Conservation (phyloP, 1,140 invertebrate species). For the Samia ricini region DNA sequence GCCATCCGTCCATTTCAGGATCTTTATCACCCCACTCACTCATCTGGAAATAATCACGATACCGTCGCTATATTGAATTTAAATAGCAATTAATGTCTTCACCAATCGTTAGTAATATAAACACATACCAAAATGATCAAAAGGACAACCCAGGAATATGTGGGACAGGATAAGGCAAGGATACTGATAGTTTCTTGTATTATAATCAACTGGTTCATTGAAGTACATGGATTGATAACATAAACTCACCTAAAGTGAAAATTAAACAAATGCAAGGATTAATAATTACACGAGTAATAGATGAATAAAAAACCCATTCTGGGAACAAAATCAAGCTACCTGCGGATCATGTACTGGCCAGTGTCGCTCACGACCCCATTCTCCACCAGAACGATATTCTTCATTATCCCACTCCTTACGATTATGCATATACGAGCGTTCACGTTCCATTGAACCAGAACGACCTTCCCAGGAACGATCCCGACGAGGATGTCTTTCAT, state of each 20-base stretch:
- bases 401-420: constrained; percentile 77
- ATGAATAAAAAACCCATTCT: not conserved
- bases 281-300: not conserved
- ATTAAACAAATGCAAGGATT: not conserved
- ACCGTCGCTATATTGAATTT: constrained; percentile 1
- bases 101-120: not conserved
- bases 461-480: constrained; percentile 73
- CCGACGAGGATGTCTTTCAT: constrained; percentile 63
- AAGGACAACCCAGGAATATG: constrained; percentile 73
- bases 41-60: constrained; percentile 48
- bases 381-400: constrained; percentile 63
- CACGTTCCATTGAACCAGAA: constrained; percentile 68
- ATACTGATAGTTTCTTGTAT: constrained; percentile 48
- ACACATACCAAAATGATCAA: constrained; percentile 66
- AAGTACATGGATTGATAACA: constrained; percentile 53
- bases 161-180: constrained; percentile 68
- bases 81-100: constrained; percentile 1
- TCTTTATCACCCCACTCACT: constrained; percentile 71
- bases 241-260: constrained; percentile 55
- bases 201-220: constrained; percentile 67
- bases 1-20: constrained; percentile 63
- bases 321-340: constrained; percentile 32
- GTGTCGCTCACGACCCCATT: constrained; percentile 71
- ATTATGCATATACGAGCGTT: constrained; percentile 67
- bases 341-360: constrained; percentile 72